Percentiles rank a stretch among this genome's conserved stretches.
These are phyloP conservation scores for Trichopoda pennipes DNA, from an alignment of 2,888 invertebrate species.

Conservation along the genomic window DNA sequence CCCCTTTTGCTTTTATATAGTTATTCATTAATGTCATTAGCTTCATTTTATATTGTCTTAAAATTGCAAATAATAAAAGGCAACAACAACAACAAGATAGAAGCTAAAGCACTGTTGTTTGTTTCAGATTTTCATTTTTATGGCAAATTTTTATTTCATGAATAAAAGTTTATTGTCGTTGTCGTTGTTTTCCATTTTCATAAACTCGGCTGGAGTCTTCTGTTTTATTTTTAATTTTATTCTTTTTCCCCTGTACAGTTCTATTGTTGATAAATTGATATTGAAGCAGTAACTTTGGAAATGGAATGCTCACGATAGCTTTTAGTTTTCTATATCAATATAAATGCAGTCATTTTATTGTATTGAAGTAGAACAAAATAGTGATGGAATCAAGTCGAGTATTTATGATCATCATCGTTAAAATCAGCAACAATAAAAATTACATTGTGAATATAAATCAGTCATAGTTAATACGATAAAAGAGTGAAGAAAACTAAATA, in stretches of 20 bases:
- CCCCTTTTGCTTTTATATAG: too few species aligned
- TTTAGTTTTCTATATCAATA: not conserved
- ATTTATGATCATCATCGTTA: too few species aligned
- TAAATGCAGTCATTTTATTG: too few species aligned
- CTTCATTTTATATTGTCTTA: not conserved
- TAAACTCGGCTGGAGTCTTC: not conserved
- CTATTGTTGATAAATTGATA: conserved; percentile 45
- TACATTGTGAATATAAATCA: too few species aligned
- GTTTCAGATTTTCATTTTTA: not conserved
- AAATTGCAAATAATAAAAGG: too few species aligned
- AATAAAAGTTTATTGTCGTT: conserved; percentile 35
- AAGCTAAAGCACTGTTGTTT: not conserved
- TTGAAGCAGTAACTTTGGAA: conserved; percentile 26
- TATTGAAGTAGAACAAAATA: too few species aligned
- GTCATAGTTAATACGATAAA: too few species aligned
- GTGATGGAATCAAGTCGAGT: too few species aligned
- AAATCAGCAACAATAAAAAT: too few species aligned
- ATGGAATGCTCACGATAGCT: not conserved
- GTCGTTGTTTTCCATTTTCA: not conserved
- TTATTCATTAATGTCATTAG: not conserved
- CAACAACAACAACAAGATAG: too few species aligned
- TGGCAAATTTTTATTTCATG: conserved; percentile 41
- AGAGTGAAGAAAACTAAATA: too few species aligned
- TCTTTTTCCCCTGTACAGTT: not conserved
- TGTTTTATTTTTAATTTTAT: not conserved